Evolutionary conservation across 92 coral and sea anemone genomes (phyloP), one percentile per base, ranked within the genome.

Genomic region (Ricordea florida): DNA sequence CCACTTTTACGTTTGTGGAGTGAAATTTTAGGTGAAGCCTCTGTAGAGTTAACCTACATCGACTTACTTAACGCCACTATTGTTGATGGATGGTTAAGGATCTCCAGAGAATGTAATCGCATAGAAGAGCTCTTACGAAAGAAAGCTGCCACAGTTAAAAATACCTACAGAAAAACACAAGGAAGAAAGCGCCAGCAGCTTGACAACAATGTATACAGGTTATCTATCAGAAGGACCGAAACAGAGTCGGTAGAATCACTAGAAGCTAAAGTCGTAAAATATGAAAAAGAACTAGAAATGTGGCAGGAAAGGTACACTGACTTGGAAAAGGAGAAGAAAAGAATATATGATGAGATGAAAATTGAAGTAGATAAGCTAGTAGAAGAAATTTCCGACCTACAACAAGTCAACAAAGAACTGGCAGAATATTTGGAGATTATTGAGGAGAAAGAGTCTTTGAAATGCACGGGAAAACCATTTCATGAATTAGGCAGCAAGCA

Each of bases 21-120:
- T 31, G 50, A 58, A 4, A 45, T 80, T 23, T 55, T 79, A 36
- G 66, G 72, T 17, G 48, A 57, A 11, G 68, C 43, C 49, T 6
- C 57, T 47, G 28, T 49, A 9, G 35, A 40, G 36, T 48, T 50
- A 57, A 48, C 62, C 43, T 82, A 82, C 52, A 87, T 69, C 11
- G 92, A 87, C 51, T 73, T 87, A 13, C 72, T 83, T 14, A 88
- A 88, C 40, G 47, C 89, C 23, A 76, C 85, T 25, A 63, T 76
- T 28, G 81, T 52, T 43, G 85, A 71, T 60, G 76, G 83, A 0
- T 84, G 78, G 78, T 71, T 83, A 31, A 66, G 25, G 21, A 18
- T 84, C 21, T 71, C 49, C 33, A 78, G 79, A 41, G 88, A 62
- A 5, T 83, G 93, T 53, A 15, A 4, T 18, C 89, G 84, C 27